Base-by-base conservation (phyloP, 37 sponge, comb jelly and placozoan genomes). In the Mnemiopsis leidyi region DNA sequence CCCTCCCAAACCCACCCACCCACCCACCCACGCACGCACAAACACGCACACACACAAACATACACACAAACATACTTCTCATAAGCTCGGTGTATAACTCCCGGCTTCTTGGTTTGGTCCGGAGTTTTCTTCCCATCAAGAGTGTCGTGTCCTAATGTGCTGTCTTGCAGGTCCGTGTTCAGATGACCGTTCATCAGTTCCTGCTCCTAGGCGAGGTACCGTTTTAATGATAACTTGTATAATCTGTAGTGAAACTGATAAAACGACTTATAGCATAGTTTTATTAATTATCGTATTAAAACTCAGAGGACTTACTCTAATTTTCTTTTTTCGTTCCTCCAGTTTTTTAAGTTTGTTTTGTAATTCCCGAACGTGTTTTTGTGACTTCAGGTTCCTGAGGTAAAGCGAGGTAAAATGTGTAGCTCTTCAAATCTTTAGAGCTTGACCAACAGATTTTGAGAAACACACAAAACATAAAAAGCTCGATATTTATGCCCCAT, bases 361-460 rank as follows among this genome's bases (percentile, higher is more conserved):
- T 21, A 79, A 23, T 32, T 79, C 38, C 32, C 82, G 26, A 35
- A 79, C 38, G 21, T 36, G 35, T 36, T 79, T 79, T 31, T 79
- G 82, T 32, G 82, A 36, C 82, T 79, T 79, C 3, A 79, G 21
- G 29, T 79, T 79, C 21, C 82, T 79, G 82, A 31, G n/a, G n/a
- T n/a, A n/a, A n/a, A n/a, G n/a, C n/a, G n/a, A n/a, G n/a, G n/a
- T n/a, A n/a, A n/a, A n/a, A n/a, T n/a, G n/a, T n/a, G n/a, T n/a
- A n/a, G n/a, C n/a, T n/a, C n/a, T n/a, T n/a, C n/a, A n/a, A n/a
- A n/a, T n/a, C n/a, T n/a, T n/a, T n/a, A n/a, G n/a, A n/a, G n/a
- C n/a, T n/a, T n/a, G n/a, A n/a, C n/a, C n/a, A n/a, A n/a, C n/a
- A n/a, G n/a, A n/a, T n/a, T n/a, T n/a, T n/a, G n/a, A n/a, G n/a